Evolutionary conservation across 1,140 invertebrate genomes (phyloP).

Genomic region (Drosophila kepulauana): DNA sequence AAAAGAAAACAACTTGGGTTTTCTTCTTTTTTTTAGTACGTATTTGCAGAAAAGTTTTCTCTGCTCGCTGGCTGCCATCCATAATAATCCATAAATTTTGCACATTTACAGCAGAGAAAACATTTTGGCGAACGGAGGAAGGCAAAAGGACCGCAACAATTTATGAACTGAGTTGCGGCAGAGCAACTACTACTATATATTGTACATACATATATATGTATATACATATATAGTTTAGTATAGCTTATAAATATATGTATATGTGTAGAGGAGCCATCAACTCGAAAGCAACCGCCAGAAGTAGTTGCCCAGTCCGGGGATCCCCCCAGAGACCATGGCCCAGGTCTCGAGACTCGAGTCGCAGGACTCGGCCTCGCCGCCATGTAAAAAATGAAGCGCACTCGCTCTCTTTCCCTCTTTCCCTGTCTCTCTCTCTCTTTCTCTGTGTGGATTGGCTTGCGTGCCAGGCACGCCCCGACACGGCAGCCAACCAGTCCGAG

Average conservation of each 20-base stretch:
- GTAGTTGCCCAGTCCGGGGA: slow-evolving; percentile 76
- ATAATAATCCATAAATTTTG: slow-evolving; percentile 45
- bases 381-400: slow-evolving; percentile 70
- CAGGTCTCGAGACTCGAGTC: slow-evolving; percentile 6
- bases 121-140: slow-evolving; percentile 18
- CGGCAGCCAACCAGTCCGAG: slow-evolving; percentile 59
- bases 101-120: slow-evolving; percentile 23
- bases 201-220: slow-evolving; percentile 14
- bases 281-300: slow-evolving; percentile 62
- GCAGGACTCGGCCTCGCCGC: slow-evolving; percentile 39
- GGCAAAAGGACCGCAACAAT: slow-evolving; percentile 61
- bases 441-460: slow-evolving; percentile 56
- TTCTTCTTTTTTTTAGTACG: slow-evolving; percentile 40
- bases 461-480: slow-evolving; percentile 73
- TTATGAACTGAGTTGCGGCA: slow-evolving; percentile 78
- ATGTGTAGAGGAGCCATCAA: slow-evolving; percentile 25
- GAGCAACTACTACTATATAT: slow-evolving; percentile 30
- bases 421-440: slow-evolving; percentile 15
- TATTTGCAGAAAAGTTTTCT: slow-evolving; percentile 41
- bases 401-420: not conserved
- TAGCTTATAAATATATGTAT: not conserved
- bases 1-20: not conserved
- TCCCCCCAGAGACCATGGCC: not conserved
- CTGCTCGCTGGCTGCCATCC: slow-evolving; percentile 19
- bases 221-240: slow-evolving; percentile 20